Evolutionary conservation across 1,140 invertebrate species (phyloP).

Genomic region (Pomacea maculata): DNA sequence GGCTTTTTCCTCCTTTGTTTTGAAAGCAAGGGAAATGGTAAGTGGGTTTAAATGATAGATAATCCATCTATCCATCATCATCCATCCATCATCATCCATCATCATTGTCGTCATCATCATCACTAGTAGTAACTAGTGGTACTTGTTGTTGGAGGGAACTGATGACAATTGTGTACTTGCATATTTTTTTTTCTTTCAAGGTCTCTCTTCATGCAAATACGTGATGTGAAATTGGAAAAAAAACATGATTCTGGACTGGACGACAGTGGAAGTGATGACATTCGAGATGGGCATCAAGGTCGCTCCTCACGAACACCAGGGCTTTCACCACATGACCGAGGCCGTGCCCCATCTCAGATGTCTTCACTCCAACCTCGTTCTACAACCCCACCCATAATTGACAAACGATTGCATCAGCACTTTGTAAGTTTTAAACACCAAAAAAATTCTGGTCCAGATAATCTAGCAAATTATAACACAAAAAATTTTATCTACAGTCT

Average conservation of each 20-base stretch:
- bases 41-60: no score
- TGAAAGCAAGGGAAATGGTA: no score
- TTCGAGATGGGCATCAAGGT: slow-evolving; percentile 36
- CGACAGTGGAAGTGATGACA: slow-evolving; percentile 23
- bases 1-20: no score
- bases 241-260: slow-evolving; percentile 27
- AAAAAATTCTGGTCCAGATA: no score
- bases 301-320: slow-evolving; percentile 33
- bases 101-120: no score
- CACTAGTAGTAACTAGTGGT: no score
- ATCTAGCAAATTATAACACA: no score
- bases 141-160: no score
- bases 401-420: slow-evolving; percentile 58
- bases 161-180: neutral
- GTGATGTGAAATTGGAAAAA: slow-evolving; percentile 60
- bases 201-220: slow-evolving; percentile 58
- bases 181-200: slow-evolving; percentile 34
- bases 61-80: no score
- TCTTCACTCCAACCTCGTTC: slow-evolving; percentile 37
- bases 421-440: slow-evolving; percentile 51
- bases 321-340: slow-evolving; percentile 36
- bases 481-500: no score
- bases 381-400: slow-evolving; percentile 55
- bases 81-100: no score
- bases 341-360: slow-evolving; percentile 37